These are phyloP conservation scores for Leptinotarsa rubiginosa DNA, from an alignment of 2,888 invertebrate genomes.

Conservation along the genomic window DNA sequence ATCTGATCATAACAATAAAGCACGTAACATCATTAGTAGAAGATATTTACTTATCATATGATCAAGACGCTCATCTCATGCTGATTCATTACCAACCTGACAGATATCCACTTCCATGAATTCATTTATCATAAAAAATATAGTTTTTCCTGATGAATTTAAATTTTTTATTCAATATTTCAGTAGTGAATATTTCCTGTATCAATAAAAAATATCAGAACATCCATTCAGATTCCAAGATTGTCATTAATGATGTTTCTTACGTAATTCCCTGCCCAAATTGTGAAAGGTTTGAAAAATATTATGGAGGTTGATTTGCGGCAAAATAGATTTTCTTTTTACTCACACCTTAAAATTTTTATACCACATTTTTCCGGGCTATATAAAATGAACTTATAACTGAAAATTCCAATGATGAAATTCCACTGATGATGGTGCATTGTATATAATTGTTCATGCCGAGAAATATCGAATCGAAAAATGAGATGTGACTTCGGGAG, in stretches of 20 bases:
- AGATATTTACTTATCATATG: background rate
- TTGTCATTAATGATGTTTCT: too few relatives aligned
- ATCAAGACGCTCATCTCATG: background rate
- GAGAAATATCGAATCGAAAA: background rate
- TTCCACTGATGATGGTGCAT: too few relatives aligned
- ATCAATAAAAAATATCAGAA: background rate
- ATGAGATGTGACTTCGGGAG: rapidly evolving
- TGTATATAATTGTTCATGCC: background rate
- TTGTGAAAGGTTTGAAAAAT: too few relatives aligned
- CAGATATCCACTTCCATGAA: background rate
- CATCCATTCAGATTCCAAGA: too few relatives aligned
- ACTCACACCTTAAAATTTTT: too few relatives aligned
- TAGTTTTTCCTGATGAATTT: background rate
- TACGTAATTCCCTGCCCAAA: too few relatives aligned
- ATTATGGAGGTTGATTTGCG: too few relatives aligned
- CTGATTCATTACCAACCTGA: background rate
- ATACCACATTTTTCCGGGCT: too few relatives aligned
- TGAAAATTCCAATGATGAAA: too few relatives aligned
- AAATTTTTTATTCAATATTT: background rate
- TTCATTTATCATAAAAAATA: background rate
- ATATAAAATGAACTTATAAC: too few relatives aligned
- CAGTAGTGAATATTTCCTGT: background rate
- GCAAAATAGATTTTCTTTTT: too few relatives aligned
- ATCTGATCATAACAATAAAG: background rate
- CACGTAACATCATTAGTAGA: background rate